phyloP scores from a whole-genome alignment of 2,888 invertebrate genomes.

The Chloroclystis v-ata region DNA sequence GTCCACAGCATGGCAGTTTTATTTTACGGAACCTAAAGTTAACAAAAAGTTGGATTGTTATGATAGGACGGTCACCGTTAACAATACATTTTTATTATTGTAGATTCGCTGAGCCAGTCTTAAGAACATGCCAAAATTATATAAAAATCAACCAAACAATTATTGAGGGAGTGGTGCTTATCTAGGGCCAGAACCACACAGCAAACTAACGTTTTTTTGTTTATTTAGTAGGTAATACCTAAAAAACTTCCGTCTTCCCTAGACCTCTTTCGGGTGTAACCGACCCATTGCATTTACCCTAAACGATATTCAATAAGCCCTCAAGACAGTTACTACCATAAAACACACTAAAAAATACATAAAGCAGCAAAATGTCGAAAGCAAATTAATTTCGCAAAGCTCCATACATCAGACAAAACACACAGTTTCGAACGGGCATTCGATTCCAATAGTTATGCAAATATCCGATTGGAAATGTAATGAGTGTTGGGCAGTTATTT shows the following conservation, averaged over 20 bases:
- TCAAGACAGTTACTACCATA: conserved; percentile 18
- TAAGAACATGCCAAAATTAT: too few species aligned
- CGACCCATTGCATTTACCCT: too few species aligned
- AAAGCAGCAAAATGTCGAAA: conserved; percentile 18
- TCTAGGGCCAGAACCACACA: too few species aligned
- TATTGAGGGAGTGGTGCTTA: too few species aligned
- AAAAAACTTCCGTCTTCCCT: too few species aligned
- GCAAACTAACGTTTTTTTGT: too few species aligned
- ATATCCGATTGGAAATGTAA: conserved; percentile 69
- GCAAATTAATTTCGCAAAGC: conserved; percentile 61
- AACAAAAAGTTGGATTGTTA: conserved; percentile 39
- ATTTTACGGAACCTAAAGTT: background rate
- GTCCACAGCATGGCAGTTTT: background rate
- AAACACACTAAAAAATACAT: too few species aligned
- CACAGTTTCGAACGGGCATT: conserved; percentile 54
- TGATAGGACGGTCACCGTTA: conserved; percentile 41
- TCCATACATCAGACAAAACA: conserved; percentile 71
- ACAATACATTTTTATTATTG: conserved; percentile 13
- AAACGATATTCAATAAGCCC: background rate
- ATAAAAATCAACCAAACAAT: too few species aligned
- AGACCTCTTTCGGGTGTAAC: too few species aligned
- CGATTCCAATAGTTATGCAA: conserved; percentile 78
- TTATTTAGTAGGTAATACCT: too few species aligned
- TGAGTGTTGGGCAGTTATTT: conserved; percentile 76
- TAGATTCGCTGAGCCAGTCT: too few species aligned